phyloP scores from a whole-genome alignment of 2,888 invertebrate species.

The Enchytraeus crypticus region DNA sequence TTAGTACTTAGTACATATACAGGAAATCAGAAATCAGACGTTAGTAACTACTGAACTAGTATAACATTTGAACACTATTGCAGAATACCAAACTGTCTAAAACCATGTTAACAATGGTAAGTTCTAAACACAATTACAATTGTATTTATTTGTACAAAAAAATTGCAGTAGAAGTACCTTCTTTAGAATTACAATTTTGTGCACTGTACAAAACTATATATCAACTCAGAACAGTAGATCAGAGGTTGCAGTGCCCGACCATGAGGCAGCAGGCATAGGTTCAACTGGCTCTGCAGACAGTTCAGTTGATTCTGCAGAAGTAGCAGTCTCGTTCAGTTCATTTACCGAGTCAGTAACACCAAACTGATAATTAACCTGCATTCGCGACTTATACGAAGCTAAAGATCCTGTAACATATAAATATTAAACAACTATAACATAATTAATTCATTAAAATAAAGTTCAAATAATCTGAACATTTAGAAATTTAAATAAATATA shows the following conservation, averaged over 20 bases:
- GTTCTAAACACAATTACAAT: too few species aligned
- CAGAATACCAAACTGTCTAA: too few species aligned
- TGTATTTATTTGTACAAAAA: too few species aligned
- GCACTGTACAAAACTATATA: too few species aligned
- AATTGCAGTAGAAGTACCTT: too few species aligned
- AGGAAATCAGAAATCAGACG: too few species aligned
- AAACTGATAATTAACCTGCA: background rate
- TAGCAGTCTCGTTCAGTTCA: background rate
- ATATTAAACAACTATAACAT: background rate
- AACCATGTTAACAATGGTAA: too few species aligned
- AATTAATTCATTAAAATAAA: background rate
- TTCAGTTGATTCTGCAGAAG: background rate
- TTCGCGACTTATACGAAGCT: background rate
- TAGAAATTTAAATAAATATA: too few species aligned
- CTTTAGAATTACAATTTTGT: too few species aligned
- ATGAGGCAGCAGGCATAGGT: background rate
- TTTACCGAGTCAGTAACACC: background rate
- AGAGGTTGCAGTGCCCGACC: background rate
- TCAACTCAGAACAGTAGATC: background rate
- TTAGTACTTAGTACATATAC: too few species aligned
- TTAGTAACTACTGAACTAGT: too few species aligned
- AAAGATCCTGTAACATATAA: background rate
- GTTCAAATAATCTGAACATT: background rate
- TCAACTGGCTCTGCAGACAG: background rate
- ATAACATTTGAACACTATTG: too few species aligned